Evolutionary conservation across 2,797 vertebrate genomes (phyloP).

Genomic region (Sebastes reedi): DNA sequence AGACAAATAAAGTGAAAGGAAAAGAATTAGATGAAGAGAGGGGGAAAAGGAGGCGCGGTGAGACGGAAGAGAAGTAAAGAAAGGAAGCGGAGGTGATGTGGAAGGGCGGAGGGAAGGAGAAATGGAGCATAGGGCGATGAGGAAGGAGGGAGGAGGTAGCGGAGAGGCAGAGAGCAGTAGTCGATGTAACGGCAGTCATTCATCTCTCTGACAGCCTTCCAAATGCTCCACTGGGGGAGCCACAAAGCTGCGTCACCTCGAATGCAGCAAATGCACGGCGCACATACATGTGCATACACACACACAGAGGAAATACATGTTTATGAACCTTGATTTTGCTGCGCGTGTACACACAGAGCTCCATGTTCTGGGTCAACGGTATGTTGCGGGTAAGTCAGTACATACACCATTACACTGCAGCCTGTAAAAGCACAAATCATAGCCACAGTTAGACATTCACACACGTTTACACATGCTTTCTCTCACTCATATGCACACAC

Average conservation of each 20-base stretch:
- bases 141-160: constrained; percentile 48
- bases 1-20: constrained; percentile 14
- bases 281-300: not conserved
- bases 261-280: constrained; percentile 62
- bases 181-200: constrained; percentile 80
- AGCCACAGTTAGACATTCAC: constrained; percentile 6
- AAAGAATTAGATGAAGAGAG: constrained; percentile 7
- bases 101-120: constrained; percentile 49
- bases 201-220: constrained; percentile 80
- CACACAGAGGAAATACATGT: constrained; percentile 2
- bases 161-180: constrained; percentile 67
- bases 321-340: constrained; percentile 6
- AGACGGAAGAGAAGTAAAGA: constrained; percentile 32
- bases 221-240: constrained; percentile 76
- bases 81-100: constrained; percentile 41
- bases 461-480: not conserved
- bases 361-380: constrained; percentile 48
- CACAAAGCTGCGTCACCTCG: constrained; percentile 73
- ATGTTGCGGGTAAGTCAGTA: constrained; percentile 24
- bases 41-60: not conserved
- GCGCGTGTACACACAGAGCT: constrained; percentile 4
- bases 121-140: constrained; percentile 47
- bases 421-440: constrained; percentile 42
- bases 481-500: not conserved
- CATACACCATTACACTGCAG: constrained; percentile 47